These are phyloP conservation scores for Drosophila melanosoma DNA, from an alignment of 2,888 invertebrate genomes.

Conservation along the genomic window DNA sequence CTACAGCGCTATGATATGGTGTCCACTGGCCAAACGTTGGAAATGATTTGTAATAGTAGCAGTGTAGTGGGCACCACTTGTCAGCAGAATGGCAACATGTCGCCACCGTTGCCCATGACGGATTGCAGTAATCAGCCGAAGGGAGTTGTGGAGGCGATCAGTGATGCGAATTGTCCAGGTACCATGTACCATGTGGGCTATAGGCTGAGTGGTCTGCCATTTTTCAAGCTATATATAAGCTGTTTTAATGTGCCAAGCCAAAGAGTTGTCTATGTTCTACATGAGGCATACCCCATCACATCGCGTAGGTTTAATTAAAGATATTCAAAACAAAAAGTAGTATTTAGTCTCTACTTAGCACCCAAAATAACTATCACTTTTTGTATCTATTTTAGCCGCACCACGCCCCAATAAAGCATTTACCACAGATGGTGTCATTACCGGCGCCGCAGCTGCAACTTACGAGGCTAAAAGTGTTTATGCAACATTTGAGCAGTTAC, in stretches of 20 bases:
- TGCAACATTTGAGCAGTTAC: slow-evolving; percentile 35
- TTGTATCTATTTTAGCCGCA: neutral
- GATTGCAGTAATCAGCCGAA: slow-evolving; percentile 22
- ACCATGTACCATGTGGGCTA: slow-evolving; percentile 52
- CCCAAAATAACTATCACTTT: too few species aligned
- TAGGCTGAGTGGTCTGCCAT: slow-evolving; percentile 7
- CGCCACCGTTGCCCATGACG: slow-evolving; percentile 10
- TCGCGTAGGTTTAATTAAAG: slow-evolving; percentile 32
- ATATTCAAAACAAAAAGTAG: too few species aligned
- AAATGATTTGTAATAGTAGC: slow-evolving; percentile 30
- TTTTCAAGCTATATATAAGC: slow-evolving; percentile 60
- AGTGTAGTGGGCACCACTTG: slow-evolving; percentile 28
- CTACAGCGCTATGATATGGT: slow-evolving; percentile 35
- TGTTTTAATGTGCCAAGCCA: slow-evolving; percentile 35
- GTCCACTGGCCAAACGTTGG: slow-evolving; percentile 2
- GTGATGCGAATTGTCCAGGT: slow-evolving; percentile 29
- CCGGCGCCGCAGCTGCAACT: slow-evolving; percentile 22
- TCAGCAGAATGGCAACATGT: slow-evolving; percentile 19
- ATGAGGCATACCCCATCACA: slow-evolving; percentile 27
- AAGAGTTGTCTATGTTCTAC: slow-evolving; percentile 36
- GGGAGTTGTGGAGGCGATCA: slow-evolving; percentile 6
- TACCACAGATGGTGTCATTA: slow-evolving; percentile 43
- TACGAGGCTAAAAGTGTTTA: slow-evolving; percentile 48
- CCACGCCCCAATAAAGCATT: slow-evolving; percentile 33
- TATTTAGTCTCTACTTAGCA: too few species aligned